These are phyloP conservation scores for Taurulus bubalis DNA, from an alignment of 2,113 vertebrate species.

Conservation along the genomic window DNA sequence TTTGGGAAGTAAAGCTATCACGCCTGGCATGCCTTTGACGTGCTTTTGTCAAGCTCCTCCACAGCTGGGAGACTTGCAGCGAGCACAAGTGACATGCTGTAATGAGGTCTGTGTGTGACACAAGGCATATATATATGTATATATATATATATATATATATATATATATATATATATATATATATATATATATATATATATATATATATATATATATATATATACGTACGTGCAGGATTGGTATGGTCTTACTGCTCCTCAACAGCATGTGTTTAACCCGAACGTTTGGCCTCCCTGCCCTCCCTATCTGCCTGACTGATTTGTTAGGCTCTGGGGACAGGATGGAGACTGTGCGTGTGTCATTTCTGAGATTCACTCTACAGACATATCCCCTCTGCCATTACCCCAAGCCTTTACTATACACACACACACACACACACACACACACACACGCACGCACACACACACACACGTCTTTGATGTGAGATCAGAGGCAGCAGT, in stretches of 20 bases:
- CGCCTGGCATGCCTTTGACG: constrained; percentile 59
- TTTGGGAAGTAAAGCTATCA: constrained; percentile 52
- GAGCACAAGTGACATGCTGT: constrained; percentile 66
- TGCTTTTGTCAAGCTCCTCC: constrained; percentile 67
- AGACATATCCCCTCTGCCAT: constrained; percentile 34
- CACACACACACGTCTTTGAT: constrained; percentile 71
- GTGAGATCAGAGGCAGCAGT: constrained; percentile 79
- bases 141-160: too few relatives aligned
- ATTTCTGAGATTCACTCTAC: constrained; percentile 54
- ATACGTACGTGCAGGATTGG: constrained; percentile 26
- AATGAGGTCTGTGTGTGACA: constrained; percentile 72
- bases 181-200: neutral
- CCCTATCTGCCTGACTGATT: constrained; percentile 79
- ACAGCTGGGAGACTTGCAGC: constrained; percentile 69
- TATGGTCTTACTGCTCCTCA: constrained; percentile 62
- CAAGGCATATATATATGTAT: neutral
- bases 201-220: neutral
- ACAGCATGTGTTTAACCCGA: constrained; percentile 79
- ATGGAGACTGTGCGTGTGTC: constrained; percentile 48
- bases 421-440: neutral
- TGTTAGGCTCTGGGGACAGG: constrained; percentile 73
- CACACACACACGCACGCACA: constrained; percentile 31
- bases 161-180: neutral
- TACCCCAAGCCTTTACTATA: constrained; percentile 23
- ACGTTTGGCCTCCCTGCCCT: constrained; percentile 77